Percentiles rank a stretch among this genome's conserved stretches.
phyloP scores from a whole-genome alignment of 1,140 invertebrate species.

The Papilio aristodemus region DNA sequence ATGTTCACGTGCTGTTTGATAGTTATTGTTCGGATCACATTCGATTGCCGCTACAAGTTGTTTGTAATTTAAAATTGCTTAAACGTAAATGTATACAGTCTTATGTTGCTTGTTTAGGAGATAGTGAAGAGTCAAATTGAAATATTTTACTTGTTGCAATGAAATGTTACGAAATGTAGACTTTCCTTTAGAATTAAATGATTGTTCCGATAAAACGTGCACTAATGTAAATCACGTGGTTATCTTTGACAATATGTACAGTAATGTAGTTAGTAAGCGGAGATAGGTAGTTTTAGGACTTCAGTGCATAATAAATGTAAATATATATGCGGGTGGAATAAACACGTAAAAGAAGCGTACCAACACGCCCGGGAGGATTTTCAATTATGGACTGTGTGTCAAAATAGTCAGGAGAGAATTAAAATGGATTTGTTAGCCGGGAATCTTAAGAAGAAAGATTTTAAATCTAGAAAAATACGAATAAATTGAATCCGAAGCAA shows the following conservation, averaged over 20 bases:
- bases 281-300: background rate
- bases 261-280: constrained; percentile 35
- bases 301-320: background rate
- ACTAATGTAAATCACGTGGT: constrained; percentile 29
- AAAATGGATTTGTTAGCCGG: constrained; percentile 36
- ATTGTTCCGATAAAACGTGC: constrained; percentile 34
- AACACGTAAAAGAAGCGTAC: background rate
- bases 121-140: constrained; percentile 29
- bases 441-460: constrained; percentile 33
- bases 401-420: too few relatives aligned
- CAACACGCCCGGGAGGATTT: too few relatives aligned
- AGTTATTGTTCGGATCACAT: background rate
- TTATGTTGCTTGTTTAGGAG: constrained; percentile 31
- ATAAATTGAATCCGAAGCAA: constrained; percentile 30
- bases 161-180: constrained; percentile 29
- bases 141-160: constrained; percentile 34
- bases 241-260: constrained; percentile 36
- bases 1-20: background rate
- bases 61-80: too few relatives aligned
- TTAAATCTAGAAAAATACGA: constrained; percentile 39
- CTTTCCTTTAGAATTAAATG: constrained; percentile 30
- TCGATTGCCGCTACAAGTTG: too few relatives aligned
- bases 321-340: background rate
- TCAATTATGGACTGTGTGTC: constrained; percentile 12
- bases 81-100: too few relatives aligned